Evolutionary conservation across 2,113 vertebrate species (phyloP), one percentile per base, ranked within the genome.

Genomic region (Trogon surrucura): DNA sequence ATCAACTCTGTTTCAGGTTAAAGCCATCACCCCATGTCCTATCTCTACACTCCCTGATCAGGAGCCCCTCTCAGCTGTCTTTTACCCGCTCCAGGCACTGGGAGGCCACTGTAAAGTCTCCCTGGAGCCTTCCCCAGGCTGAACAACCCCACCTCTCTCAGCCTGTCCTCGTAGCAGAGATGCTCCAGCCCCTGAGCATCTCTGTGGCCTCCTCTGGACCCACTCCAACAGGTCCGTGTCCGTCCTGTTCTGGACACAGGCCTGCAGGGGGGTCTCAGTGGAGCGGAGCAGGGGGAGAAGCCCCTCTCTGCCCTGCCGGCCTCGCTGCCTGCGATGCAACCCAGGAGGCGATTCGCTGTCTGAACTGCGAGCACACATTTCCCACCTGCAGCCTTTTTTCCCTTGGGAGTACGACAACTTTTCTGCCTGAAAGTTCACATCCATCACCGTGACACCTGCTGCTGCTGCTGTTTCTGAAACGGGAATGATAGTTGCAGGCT

Each of bases 141-240:
- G 34, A 51, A 30, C 34, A 13, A 3, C 8, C 45, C 34, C 45
- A 18, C 2, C 74, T 23, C 53, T 34, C 45, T 11, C 45, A 25
- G 45, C 58, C 45, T 23, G 3, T 29, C 34, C 4, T 19, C 58
- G 2, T 4, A 66, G 64, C 3, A 34, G 77, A 53, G 36, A 2
- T 17, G 51, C 13, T 80, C 64, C 51, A 57, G 5, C 41, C 41
- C 78, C 11, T 0, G 9, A 48, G 2, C 21, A 3, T 30, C 3
- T 56, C 9, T 2, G 3, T 11, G 62, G n/a, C 20, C 36, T 56
- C 50, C 25, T 56, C 77, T 34, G 32, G 62, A 1, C 77, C 5
- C 1, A 0, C 41, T 69, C n/a, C 16, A 13, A 3, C n/a, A 48
- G 41, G 2, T 32, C 64, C 53, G 0, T 8, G 64, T 48, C 27